Base-by-base conservation (phyloP, 1,140 invertebrate species). In the Eueides isabella region DNA sequence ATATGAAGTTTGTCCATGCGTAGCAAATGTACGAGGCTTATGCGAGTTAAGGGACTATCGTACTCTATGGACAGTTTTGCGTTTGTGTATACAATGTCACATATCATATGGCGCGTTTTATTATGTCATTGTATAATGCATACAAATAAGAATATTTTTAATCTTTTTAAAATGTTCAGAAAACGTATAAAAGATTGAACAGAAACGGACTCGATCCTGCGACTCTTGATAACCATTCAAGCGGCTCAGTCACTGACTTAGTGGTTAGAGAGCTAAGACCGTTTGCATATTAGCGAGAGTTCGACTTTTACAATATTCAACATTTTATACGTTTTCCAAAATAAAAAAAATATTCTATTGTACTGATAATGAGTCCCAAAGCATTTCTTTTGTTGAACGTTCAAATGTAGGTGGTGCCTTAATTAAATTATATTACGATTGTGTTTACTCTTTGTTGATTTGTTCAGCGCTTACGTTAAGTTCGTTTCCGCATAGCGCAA, bases 331-430 rank as follows among this genome's bases (percentile, higher is more conserved):
- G 12, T 38, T 38, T 38, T 2, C 35, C 1, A 16, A 38, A 38
- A 63, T 16, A 63, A 31, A 19, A 30, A 5, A 30, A 63, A 19
- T 31, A 70, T 70, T 29, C 11, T 38, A 7, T 64, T 72, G 64
- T 68, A 55, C 63, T 75, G 63, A 67, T 33, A 61, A 65, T 68
- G 61, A 61, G 61, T 71, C 64, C 72, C 69, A 75, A 78, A 75
- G 69, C 61, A 69, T 71, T 77, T 71, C 41, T 70, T 78, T 75
- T 72, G 63, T 61, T 70, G 33, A 61, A 75, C 44, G 28, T 71
- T 78, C 62, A 71, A 67, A 65, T 70, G 74, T 76, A 80, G 73
- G 77, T 81, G 80, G 80, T 84, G 82, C 82, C 82, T 82, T 84
- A 84, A 82, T 81, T 81, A n/a, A 74, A 75, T 71, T 30, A 41